Base-by-base conservation (phyloP, 2,113 vertebrate species). In the Colistium nudipinnis region DNA sequence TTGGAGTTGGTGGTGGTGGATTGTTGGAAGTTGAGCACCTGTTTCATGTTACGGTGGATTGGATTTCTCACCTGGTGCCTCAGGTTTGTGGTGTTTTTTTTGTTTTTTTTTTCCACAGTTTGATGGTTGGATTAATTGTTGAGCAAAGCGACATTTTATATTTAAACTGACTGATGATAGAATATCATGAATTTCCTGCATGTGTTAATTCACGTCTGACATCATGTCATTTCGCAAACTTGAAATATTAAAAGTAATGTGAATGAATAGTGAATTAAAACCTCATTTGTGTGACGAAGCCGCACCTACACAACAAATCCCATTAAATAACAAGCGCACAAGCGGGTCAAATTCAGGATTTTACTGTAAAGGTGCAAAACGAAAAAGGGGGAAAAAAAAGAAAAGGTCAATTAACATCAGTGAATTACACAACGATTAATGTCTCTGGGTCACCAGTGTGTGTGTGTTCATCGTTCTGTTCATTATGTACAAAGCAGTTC, bases 11-110 rank as follows among this genome's bases (percentile, higher is more conserved):
- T 31, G 54, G 33, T 74, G 33, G 38, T 44, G 33, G 30, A 5
- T 56, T 38, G 52, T 66, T 66, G 35, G 57, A 27, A 43, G 33
- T 28, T 13, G 35, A 47, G 44, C 67, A 81, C 56, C 20, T 8
- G 14, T 28, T 63, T 69, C 24, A 22, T 31, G 31, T 56, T 36
- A 10, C 30, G 2, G 6, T 11, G 8, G 27, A n/a, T 47, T 65
- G 0, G 1, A 28, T 51, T 51, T 51, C 20, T 27, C 27, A 51
- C 27, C 16, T 30, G 48, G 25, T 51, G 48, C 27, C 17, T n/a
- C 22, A 2, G 3, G 22, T 54, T 22, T 20, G 14, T n/a, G n/a
- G n/a, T n/a, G n/a, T n/a, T 27, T 54, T 35, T 33, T 31, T 14
- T 14, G 28, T 53, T 52, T 30, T 31, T 6, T 3, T 53, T 35